phyloP scores from a whole-genome alignment of 2,797 vertebrate genomes.

The Leptatherina wallacei region DNA sequence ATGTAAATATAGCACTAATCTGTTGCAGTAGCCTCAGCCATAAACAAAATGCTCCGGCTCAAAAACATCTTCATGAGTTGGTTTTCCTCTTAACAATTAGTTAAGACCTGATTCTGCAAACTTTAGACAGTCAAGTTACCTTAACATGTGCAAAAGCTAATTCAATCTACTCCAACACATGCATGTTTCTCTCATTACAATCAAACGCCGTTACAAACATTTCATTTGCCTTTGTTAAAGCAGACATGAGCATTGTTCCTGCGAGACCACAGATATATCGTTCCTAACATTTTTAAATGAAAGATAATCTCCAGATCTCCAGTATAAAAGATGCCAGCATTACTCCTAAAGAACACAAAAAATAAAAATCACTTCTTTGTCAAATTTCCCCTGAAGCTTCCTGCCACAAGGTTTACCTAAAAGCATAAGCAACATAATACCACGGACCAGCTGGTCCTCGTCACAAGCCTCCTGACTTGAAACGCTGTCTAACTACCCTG shows the following conservation, averaged over 20 bases:
- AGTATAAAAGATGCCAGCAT: background rate
- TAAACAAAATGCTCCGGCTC: conserved; percentile 3
- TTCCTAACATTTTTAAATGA: background rate
- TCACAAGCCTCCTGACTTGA: background rate
- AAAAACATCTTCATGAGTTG: background rate
- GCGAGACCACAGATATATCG: background rate
- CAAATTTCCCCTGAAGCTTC: conserved; percentile 1
- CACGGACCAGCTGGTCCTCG: background rate
- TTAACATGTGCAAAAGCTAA: too few relatives aligned
- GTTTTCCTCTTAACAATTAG: background rate
- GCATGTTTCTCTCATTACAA: too few relatives aligned
- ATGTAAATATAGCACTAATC: conserved; percentile 16
- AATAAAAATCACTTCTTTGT: background rate
- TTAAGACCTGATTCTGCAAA: background rate
- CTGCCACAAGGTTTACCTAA: background rate
- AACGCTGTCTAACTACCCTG: background rate
- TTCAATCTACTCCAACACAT: too few relatives aligned
- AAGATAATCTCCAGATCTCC: background rate
- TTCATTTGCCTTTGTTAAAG: too few relatives aligned
- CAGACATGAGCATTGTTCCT: too few relatives aligned
- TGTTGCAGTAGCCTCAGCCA: background rate
- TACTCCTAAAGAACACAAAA: background rate
- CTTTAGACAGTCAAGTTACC: too few relatives aligned
- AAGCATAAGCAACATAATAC: background rate
- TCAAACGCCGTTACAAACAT: too few relatives aligned